Percentiles rank a stretch among this genome's conserved stretches.
These are phyloP conservation scores for Hypomecis atomaria DNA, from an alignment of 2,888 invertebrate species.

Conservation along the genomic window DNA sequence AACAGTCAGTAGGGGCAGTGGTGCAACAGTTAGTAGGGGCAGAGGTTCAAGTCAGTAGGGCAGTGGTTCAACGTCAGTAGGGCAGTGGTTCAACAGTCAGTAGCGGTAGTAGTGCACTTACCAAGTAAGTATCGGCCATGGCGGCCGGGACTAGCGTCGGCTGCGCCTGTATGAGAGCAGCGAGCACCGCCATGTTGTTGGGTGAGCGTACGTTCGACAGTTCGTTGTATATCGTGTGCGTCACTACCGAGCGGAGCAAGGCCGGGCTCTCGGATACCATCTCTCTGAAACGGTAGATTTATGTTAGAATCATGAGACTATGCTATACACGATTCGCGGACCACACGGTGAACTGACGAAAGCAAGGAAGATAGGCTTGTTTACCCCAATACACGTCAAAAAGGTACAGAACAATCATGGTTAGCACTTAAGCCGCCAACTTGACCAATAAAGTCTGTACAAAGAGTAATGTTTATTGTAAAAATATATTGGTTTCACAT, in stretches of 20 bases:
- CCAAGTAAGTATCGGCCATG: constrained; percentile 92
- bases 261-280: constrained; percentile 93
- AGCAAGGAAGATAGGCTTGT: no score
- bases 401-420: no score
- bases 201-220: constrained; percentile 95
- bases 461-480: no score
- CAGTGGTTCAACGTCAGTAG: no score
- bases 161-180: constrained; percentile 93
- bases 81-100: no score
- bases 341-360: no score
- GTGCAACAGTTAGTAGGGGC: neutral
- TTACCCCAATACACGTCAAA: no score
- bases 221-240: constrained; percentile 97
- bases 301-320: no score
- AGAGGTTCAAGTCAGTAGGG: neutral
- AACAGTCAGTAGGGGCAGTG: neutral
- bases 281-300: constrained; percentile 85
- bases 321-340: no score
- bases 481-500: no score
- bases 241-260: constrained; percentile 93
- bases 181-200: constrained; percentile 97
- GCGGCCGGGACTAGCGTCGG: constrained; percentile 92
- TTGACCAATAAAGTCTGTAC: no score
- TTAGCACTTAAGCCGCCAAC: no score
- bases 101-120: constrained; percentile 43